Percentiles rank a stretch among this genome's conserved stretches.
phyloP scores from a whole-genome alignment of 2,113 vertebrate genomes.

The Euleptes europaea region DNA sequence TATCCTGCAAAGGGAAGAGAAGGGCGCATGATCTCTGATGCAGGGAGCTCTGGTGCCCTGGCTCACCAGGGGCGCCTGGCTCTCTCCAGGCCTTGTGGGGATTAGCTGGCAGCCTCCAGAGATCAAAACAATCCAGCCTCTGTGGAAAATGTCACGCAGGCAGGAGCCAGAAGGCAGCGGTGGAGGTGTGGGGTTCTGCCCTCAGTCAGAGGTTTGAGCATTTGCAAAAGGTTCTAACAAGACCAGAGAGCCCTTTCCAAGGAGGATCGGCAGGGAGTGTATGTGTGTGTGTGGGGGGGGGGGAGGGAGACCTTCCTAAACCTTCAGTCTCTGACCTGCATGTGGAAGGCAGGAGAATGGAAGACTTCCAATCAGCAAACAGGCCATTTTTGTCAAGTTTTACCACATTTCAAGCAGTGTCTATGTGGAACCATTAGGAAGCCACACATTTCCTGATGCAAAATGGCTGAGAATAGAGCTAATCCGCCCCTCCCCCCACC shows the following conservation, averaged over 20 bases:
- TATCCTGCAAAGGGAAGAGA: background rate
- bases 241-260: background rate
- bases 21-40: background rate
- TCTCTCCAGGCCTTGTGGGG: background rate
- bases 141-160: background rate
- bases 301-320: background rate
- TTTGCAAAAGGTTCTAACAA: background rate
- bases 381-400: background rate
- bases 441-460: background rate
- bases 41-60: background rate
- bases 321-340: background rate
- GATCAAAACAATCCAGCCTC: background rate
- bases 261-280: background rate
- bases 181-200: background rate
- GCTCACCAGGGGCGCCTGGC: background rate
- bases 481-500: too few relatives aligned
- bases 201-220: background rate
- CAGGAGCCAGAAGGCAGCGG: background rate
- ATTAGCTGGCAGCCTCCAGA: background rate
- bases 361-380: too few relatives aligned
- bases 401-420: background rate
- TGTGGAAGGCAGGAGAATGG: background rate
- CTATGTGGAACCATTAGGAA: too few relatives aligned
- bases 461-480: background rate
- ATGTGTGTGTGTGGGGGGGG: background rate